These are phyloP conservation scores for Tragelaphus imberbis DNA, from an alignment of 2,113 vertebrate species.

Conservation along the genomic window DNA sequence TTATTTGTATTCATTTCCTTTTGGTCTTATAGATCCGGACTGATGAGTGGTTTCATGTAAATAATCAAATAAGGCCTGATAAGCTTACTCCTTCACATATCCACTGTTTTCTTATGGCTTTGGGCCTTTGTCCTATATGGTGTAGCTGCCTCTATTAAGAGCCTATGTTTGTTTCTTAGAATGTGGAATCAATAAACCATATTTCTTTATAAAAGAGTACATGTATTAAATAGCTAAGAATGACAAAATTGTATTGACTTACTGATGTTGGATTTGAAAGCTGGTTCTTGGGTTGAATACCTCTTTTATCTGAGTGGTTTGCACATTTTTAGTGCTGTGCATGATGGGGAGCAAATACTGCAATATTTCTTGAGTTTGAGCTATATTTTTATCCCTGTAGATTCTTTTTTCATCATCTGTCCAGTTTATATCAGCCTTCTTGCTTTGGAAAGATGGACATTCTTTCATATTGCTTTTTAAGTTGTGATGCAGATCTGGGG, in stretches of 20 bases:
- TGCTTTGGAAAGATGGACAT: conserved; percentile 29
- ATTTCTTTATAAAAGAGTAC: conserved; percentile 16
- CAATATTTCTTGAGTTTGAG: conserved; percentile 48
- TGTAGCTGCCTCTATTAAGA: background rate
- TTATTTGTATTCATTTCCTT: conserved; percentile 13
- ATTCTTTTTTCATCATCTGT: conserved; percentile 62
- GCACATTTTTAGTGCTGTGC: conserved; percentile 25
- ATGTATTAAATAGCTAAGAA: background rate
- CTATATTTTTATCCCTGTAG: conserved; percentile 48
- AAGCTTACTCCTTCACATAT: background rate
- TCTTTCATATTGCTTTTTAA: conserved; percentile 53
- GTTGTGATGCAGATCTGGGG: conserved; percentile 42
- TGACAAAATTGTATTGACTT: conserved; percentile 30
- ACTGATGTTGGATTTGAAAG: conserved; percentile 33
- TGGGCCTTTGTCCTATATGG: background rate
- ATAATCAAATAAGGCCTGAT: background rate
- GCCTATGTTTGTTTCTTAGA: background rate
- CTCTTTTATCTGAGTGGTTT: conserved; percentile 40
- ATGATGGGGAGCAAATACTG: conserved; percentile 55
- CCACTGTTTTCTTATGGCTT: background rate
- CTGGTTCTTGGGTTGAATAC: background rate
- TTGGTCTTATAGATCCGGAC: background rate
- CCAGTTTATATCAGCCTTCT: conserved; percentile 49
- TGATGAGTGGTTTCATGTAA: background rate
- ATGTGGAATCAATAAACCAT: background rate